Percentiles rank a stretch among this genome's conserved stretches.
phyloP scores from a whole-genome alignment of 2,888 invertebrate genomes.

The Athripsodes cinereus region DNA sequence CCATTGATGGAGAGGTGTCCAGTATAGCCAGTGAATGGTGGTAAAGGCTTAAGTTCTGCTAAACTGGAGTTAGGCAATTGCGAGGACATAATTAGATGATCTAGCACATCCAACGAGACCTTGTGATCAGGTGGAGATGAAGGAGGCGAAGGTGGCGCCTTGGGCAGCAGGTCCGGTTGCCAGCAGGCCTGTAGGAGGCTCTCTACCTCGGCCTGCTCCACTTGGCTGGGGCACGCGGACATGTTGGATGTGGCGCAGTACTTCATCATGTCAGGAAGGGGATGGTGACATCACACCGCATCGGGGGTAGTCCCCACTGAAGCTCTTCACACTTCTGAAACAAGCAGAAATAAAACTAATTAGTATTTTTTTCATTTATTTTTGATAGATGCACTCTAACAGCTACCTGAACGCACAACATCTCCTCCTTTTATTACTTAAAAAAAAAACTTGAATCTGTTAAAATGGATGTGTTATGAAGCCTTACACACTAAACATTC shows the following conservation, averaged over 20 bases:
- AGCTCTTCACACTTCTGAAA: constrained; percentile 7
- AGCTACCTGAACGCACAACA: too few relatives aligned
- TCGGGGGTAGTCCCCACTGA: constrained; percentile 5
- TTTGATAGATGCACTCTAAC: too few relatives aligned
- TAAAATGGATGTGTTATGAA: too few relatives aligned
- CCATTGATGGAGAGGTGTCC: constrained; percentile 83
- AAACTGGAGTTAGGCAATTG: constrained; percentile 50
- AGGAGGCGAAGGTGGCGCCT: constrained; percentile 38
- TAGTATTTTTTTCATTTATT: background rate
- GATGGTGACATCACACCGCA: background rate
- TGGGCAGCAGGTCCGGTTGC: constrained; percentile 40
- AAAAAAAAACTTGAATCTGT: too few relatives aligned
- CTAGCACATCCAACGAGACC: constrained; percentile 58
- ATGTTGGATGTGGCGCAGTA: constrained; percentile 43
- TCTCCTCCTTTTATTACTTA: too few relatives aligned
- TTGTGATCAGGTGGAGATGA: constrained; percentile 37
- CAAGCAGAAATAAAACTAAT: constrained; percentile 4
- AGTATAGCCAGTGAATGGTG: constrained; percentile 82
- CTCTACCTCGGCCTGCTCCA: constrained; percentile 54
- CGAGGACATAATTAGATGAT: constrained; percentile 54
- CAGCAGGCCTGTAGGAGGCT: constrained; percentile 69
- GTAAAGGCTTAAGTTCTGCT: constrained; percentile 81
- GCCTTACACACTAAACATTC: too few relatives aligned
- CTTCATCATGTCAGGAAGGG: constrained; percentile 43
- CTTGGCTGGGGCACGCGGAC: constrained; percentile 37